These are phyloP conservation scores for Myotis myotis DNA, from an alignment of 2,797 vertebrate species.

Conservation along the genomic window DNA sequence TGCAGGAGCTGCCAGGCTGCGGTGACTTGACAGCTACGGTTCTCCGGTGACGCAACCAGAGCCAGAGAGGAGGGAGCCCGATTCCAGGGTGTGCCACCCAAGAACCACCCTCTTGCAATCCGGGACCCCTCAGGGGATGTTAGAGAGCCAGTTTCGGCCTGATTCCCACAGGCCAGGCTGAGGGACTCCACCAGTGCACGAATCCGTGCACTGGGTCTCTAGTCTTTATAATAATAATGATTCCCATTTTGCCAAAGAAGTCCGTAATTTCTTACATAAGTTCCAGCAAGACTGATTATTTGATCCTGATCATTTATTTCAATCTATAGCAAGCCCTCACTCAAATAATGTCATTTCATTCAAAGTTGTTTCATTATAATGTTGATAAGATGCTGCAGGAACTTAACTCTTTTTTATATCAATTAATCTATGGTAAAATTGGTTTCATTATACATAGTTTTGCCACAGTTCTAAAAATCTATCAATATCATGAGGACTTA, in stretches of 20 bases:
- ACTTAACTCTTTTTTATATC: not conserved
- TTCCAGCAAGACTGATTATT: not conserved
- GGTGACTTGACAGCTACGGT: no score
- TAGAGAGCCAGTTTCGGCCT: no score
- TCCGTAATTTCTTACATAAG: not conserved
- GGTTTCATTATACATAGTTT: not conserved
- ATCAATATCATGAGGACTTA: not conserved
- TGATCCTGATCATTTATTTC: not conserved
- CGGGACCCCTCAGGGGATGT: no score
- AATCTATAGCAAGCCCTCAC: not conserved
- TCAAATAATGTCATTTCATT: not conserved
- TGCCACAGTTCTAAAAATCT: not conserved
- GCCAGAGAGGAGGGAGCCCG: no score
- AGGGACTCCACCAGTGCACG: no score
- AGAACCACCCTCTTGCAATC: no score
- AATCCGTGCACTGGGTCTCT: no score
- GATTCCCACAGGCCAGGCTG: no score
- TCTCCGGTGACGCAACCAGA: no score
- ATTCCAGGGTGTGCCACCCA: no score
- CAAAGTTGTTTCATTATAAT: not conserved
- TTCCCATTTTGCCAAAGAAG: slow-evolving; percentile 27
- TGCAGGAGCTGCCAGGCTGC: no score
- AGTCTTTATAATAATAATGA: slow-evolving; percentile 15
- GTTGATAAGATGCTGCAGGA: not conserved
- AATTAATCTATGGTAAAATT: not conserved